Conservation (phyloP, 2,113 vertebrate species). For the Notothenia coriiceps region DNA sequence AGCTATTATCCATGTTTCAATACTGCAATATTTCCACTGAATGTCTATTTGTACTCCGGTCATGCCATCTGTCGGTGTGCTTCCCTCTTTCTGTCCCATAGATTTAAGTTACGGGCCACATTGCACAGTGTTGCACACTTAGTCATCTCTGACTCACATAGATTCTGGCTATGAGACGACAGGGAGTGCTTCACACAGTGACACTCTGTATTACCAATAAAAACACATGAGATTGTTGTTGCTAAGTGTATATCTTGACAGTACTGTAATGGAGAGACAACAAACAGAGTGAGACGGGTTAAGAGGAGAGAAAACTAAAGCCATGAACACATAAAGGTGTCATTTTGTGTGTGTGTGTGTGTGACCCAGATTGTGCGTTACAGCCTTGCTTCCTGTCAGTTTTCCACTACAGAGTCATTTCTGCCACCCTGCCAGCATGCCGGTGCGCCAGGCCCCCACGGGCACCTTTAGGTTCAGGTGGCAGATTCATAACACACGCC, state of each 20-base stretch:
- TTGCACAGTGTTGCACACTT: constrained; percentile 24
- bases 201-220: not conserved
- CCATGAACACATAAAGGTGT: constrained; percentile 1
- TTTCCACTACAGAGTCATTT: constrained; percentile 25
- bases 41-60: not conserved
- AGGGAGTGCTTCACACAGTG: constrained; percentile 1
- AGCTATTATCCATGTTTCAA: not conserved
- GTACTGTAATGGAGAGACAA: not conserved
- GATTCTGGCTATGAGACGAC: constrained; percentile 4
- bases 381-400: constrained; percentile 37
- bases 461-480: constrained; percentile 76
- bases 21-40: not conserved
- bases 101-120: constrained; percentile 17
- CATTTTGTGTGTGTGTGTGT: constrained; percentile 3
- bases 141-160: constrained; percentile 21
- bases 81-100: not conserved
- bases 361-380: constrained; percentile 40
- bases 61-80: constrained; percentile 15
- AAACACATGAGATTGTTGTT: not conserved
- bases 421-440: constrained; percentile 50
- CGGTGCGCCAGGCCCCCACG: constrained; percentile 52
- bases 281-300: not conserved
- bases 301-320: not conserved
- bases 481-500: constrained; percentile 75
- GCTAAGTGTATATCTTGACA: not conserved